phyloP scores from a whole-genome alignment of 2,797 vertebrate genomes.

The Halcyon leucocephala region DNA sequence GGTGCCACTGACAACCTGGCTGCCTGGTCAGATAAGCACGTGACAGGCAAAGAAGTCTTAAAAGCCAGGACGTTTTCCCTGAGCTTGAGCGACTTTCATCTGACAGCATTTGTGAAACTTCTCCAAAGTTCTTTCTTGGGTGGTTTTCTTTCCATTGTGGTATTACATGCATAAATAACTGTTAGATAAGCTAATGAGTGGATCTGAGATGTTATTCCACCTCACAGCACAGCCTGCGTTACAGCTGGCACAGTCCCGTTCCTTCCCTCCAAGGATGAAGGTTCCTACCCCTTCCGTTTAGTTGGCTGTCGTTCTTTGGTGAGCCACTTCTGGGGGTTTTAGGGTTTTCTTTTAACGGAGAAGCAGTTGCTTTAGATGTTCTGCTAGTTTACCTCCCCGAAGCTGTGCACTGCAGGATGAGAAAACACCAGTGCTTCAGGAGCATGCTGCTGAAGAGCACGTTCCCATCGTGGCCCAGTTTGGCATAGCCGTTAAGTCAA shows the following conservation, averaged over 20 bases:
- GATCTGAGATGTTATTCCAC: background rate
- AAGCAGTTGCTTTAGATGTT: background rate
- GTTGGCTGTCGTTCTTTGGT: background rate
- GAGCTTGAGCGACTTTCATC: background rate
- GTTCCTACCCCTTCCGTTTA: background rate
- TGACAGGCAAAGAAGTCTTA: background rate
- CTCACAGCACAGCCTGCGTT: background rate
- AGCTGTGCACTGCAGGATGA: background rate
- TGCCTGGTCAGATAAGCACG: background rate
- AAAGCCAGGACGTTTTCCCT: background rate
- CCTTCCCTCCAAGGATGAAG: background rate
- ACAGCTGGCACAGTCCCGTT: background rate
- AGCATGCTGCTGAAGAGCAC: background rate
- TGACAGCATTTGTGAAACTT: background rate
- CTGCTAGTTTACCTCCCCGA: background rate
- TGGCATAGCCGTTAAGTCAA: background rate
- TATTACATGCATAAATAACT: background rate
- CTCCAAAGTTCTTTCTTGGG: background rate
- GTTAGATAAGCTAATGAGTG: background rate
- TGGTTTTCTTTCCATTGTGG: background rate
- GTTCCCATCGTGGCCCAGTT: background rate
- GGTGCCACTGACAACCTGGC: background rate
- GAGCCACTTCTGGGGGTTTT: background rate
- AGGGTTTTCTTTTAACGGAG: background rate
- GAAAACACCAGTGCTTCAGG: background rate